Percentiles rank a stretch among this genome's conserved stretches.
Conservation (phyloP, 2,797 vertebrate genomes). For the Spinus pinus region DNA sequence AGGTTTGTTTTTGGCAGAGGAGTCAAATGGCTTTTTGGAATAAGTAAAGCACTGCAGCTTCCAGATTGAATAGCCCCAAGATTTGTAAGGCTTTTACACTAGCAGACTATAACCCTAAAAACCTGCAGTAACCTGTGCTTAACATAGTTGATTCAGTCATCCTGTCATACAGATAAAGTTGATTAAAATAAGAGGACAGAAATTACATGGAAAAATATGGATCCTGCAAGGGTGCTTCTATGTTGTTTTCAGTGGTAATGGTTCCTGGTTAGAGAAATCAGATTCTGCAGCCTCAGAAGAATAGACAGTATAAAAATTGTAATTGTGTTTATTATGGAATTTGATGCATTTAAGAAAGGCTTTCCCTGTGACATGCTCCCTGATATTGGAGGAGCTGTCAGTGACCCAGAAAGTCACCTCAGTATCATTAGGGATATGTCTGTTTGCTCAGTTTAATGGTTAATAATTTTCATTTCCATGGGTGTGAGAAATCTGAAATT, state of each 20-base stretch:
- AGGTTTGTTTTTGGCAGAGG: neutral
- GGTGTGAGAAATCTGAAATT: neutral
- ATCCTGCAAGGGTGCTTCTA: neutral
- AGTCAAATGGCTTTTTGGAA: neutral
- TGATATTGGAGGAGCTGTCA: neutral
- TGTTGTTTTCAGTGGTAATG: neutral
- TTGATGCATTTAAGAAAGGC: neutral
- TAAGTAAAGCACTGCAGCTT: neutral
- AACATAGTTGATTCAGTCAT: neutral
- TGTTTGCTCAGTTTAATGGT: neutral
- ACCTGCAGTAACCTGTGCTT: neutral
- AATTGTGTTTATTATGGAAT: neutral
- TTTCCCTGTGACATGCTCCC: neutral
- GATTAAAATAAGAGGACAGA: neutral
- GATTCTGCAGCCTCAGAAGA: neutral
- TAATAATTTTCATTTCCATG: neutral
- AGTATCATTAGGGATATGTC: neutral
- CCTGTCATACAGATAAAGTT: neutral
- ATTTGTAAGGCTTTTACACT: neutral
- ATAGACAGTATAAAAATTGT: neutral
- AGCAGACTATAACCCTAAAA: neutral
- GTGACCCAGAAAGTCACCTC: neutral
- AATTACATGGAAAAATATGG: neutral
- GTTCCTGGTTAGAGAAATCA: neutral
- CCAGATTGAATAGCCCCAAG: neutral